A percentile compares a stretch with the other conserved stretches of the same genome.
phyloP scores from a whole-genome alignment of 1,140 invertebrate species.

The Ridgeia piscesae region DNA sequence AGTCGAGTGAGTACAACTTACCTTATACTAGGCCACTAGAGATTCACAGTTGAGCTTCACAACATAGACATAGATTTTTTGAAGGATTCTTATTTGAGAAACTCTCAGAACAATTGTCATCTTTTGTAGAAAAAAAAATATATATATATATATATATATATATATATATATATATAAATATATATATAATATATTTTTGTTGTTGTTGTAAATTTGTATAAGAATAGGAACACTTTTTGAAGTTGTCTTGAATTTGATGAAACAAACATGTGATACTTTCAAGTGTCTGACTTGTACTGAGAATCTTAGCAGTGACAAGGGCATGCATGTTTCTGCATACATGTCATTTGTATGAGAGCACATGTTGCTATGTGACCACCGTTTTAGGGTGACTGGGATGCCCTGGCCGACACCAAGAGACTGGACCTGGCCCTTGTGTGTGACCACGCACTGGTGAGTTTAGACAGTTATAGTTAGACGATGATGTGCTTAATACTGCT shows the following conservation, averaged over 20 bases:
- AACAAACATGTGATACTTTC: background rate
- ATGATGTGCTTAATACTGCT: no score
- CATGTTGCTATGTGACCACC: conserved; percentile 5
- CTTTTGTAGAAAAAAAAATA: no score
- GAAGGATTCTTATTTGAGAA: no score
- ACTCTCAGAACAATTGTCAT: no score
- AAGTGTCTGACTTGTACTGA: background rate
- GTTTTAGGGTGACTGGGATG: conserved; percentile 64
- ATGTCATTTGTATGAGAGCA: background rate
- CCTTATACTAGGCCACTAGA: conserved; percentile 17
- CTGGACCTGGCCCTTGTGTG: conserved; percentile 89
- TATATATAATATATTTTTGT: background rate
- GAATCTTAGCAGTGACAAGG: background rate
- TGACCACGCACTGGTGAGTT: conserved; percentile 83
- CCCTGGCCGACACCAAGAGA: conserved; percentile 84
- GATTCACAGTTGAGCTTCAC: background rate
- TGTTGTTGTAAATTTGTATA: background rate
- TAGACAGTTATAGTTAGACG: background rate
- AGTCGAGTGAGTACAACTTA: conserved; percentile 13
- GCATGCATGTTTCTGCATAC: background rate
- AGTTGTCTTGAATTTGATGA: background rate
- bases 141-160: no score
- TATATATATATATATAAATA: background rate
- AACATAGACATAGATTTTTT: background rate
- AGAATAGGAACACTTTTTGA: background rate